A percentile compares a stretch with the other conserved stretches of the same genome.
Conservation (phyloP, 1,140 invertebrate genomes). For the Phortica variegata region DNA sequence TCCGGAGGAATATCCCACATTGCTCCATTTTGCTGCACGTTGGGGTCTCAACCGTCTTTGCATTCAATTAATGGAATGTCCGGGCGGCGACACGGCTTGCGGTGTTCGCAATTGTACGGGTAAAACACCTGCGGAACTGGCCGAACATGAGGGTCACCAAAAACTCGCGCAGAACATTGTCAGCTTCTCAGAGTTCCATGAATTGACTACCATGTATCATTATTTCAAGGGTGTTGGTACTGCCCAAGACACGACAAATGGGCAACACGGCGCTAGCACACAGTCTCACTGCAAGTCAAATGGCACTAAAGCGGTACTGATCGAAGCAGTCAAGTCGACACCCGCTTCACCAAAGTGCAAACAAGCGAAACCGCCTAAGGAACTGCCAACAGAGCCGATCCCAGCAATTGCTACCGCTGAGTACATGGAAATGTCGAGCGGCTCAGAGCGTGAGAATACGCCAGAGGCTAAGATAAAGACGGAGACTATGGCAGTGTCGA, state of each 20-base stretch:
- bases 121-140: constrained; percentile 76
- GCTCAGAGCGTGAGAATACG: constrained; percentile 47
- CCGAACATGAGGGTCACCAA: constrained; percentile 70
- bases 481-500: constrained; percentile 50
- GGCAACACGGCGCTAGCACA: constrained; percentile 15
- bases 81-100: constrained; percentile 76
- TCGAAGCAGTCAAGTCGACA: constrained; percentile 26
- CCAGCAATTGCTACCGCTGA: too few relatives aligned
- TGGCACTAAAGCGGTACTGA: constrained; percentile 25
- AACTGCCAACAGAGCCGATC: constrained; percentile 18
- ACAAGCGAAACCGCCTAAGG: constrained; percentile 30
- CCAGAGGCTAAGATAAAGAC: constrained; percentile 35
- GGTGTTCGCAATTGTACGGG: constrained; percentile 78
- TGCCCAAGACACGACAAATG: background rate
- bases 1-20: constrained; percentile 80
- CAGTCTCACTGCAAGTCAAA: constrained; percentile 22
- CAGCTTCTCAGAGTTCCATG: constrained; percentile 78
- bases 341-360: constrained; percentile 22
- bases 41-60: constrained; percentile 81
- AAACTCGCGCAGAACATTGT: constrained; percentile 71
- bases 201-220: constrained; percentile 79
- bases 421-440: constrained; percentile 57
- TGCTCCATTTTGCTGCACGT: constrained; percentile 83
- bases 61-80: constrained; percentile 80
- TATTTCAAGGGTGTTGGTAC: constrained; percentile 76